phyloP scores from a whole-genome alignment of 2,888 invertebrate genomes.

The Clusia tigrina region DNA sequence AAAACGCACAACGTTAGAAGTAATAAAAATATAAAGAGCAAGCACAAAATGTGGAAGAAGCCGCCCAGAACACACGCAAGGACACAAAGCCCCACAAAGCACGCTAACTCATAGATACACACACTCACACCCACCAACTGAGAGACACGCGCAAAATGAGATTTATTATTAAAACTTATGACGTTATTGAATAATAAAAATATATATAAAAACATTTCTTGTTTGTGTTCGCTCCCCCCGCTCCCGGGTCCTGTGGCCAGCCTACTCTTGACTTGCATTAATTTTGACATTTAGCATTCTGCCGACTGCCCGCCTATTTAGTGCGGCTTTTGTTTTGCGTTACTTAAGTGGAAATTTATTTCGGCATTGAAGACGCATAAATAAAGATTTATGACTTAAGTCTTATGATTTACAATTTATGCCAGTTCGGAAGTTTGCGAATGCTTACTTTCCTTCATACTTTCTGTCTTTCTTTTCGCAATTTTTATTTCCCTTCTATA shows the following conservation, averaged over 20 bases:
- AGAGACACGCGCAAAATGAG: too few species aligned
- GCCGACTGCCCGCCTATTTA: neutral
- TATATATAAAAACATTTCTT: constrained; percentile 25
- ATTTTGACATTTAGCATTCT: constrained; percentile 36
- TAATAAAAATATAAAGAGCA: neutral
- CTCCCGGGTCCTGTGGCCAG: neutral
- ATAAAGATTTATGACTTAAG: constrained; percentile 51
- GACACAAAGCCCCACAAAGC: too few species aligned
- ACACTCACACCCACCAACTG: constrained; percentile 30
- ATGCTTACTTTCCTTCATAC: too few species aligned
- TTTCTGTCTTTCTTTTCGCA: too few species aligned
- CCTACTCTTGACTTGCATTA: constrained; percentile 27
- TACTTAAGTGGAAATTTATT: constrained; percentile 47
- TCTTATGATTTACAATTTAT: constrained; percentile 20
- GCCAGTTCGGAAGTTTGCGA: too few species aligned
- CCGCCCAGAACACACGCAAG: neutral
- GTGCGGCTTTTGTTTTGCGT: constrained; percentile 17
- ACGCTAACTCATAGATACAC: too few species aligned
- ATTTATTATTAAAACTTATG: constrained; percentile 38
- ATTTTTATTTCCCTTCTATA: too few species aligned
- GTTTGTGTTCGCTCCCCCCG: neutral
- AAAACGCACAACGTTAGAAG: neutral
- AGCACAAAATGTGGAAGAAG: too few species aligned
- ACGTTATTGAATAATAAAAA: constrained; percentile 32
- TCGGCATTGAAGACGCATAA: constrained; percentile 50